These are phyloP conservation scores for Pygoscelis antarcticus DNA, from an alignment of 2,113 vertebrate species.

Conservation along the genomic window DNA sequence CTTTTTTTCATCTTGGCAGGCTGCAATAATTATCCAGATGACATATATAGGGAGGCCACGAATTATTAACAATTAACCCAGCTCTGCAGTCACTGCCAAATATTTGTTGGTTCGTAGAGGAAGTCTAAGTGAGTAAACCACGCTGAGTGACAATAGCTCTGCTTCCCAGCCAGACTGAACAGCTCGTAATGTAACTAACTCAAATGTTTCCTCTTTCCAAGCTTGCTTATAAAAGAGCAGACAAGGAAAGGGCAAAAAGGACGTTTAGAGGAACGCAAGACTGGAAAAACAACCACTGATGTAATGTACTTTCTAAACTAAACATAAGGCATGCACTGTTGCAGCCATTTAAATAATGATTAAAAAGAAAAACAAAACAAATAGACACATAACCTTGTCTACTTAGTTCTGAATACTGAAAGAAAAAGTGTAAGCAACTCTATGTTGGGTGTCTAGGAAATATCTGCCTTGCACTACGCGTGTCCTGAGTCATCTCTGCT, in stretches of 20 bases:
- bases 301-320: constrained; percentile 52
- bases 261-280: constrained; percentile 13
- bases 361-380: constrained; percentile 18
- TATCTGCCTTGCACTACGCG: neutral
- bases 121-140: constrained; percentile 65
- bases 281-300: constrained; percentile 53
- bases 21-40: constrained; percentile 30
- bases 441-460: neutral
- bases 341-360: neutral
- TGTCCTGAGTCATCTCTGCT: neutral
- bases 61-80: constrained; percentile 59
- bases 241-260: constrained; percentile 53
- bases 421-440: neutral
- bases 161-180: constrained; percentile 56
- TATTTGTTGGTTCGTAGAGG: constrained; percentile 41
- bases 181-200: constrained; percentile 51
- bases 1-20: neutral
- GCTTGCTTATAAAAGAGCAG: constrained; percentile 54
- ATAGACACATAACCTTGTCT: neutral
- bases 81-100: constrained; percentile 48
- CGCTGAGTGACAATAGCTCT: constrained; percentile 51
- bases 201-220: constrained; percentile 40
- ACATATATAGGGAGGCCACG: neutral
- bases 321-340: neutral
- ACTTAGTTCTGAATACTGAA: neutral